Evolutionary conservation across 1,140 invertebrate species (phyloP).

Genomic region (Bombus balteatus): DNA sequence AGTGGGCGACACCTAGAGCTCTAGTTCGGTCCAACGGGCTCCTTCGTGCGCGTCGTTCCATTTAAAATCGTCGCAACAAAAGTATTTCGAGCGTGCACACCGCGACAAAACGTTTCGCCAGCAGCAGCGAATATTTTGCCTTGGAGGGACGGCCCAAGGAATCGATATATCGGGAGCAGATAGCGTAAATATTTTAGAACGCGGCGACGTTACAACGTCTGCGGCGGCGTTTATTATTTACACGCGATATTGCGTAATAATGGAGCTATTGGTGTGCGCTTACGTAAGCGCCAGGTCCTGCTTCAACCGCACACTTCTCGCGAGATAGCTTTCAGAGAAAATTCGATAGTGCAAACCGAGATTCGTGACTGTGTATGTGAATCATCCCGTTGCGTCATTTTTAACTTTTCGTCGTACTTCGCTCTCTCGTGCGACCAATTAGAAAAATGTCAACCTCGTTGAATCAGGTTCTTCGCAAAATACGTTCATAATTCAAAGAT

Average conservation of each 20-base stretch:
- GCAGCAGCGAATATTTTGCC: neutral
- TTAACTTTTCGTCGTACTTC: neutral
- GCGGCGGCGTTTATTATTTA: constrained; percentile 28
- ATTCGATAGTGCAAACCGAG: neutral
- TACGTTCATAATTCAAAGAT: neutral
- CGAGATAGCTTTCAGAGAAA: neutral
- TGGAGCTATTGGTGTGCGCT: neutral
- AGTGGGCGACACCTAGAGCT: neutral
- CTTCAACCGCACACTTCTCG: neutral
- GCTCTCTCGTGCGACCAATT: neutral
- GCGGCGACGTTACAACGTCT: constrained; percentile 17
- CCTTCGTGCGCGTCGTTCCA: neutral
- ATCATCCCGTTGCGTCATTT: neutral
- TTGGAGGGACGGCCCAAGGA: neutral
- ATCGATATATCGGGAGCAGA: constrained; percentile 27
- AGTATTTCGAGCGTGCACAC: neutral
- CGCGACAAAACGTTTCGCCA: constrained; percentile 12
- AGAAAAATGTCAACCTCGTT: neutral
- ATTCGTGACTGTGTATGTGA: neutral
- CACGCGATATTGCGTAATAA: constrained; percentile 33
- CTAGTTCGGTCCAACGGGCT: neutral
- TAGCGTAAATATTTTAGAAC: constrained; percentile 31
- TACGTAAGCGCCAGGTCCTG: constrained; percentile 14
- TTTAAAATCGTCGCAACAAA: constrained; percentile 9
- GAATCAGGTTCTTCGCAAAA: neutral